A percentile compares a stretch with the other conserved stretches of the same genome.
Evolutionary conservation across 2,797 vertebrate genomes (phyloP).

Genomic region (Sebastes paucispinis): DNA sequence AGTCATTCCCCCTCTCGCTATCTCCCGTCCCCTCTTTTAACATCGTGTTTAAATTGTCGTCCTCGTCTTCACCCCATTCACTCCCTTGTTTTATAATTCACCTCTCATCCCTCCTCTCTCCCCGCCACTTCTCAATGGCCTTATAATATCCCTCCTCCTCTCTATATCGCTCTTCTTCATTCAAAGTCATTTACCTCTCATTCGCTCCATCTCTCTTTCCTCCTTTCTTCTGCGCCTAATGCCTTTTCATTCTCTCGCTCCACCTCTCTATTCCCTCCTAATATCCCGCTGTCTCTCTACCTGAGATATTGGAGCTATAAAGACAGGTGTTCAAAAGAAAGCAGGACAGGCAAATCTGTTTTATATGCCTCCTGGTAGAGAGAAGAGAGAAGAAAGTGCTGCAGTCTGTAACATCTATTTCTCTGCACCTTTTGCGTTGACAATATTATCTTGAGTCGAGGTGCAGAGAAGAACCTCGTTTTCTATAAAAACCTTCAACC

Average conservation of each 20-base stretch:
- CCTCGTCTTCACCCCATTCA: conserved; percentile 59
- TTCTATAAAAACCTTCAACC: conserved; percentile 27
- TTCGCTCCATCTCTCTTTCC: conserved; percentile 58
- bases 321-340: conserved; percentile 76
- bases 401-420: conserved; percentile 41
- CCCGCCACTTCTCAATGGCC: conserved; percentile 47
- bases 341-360: conserved; percentile 63
- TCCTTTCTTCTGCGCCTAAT: conserved; percentile 61
- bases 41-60: conserved; percentile 58
- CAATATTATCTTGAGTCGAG: conserved; percentile 6
- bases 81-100: conserved; percentile 68
- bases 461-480: conserved; percentile 14
- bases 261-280: conserved; percentile 55
- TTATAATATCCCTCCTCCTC: conserved; percentile 59
- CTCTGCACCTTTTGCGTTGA: conserved; percentile 21
- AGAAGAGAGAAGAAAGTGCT: conserved; percentile 20
- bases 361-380: conserved; percentile 59
- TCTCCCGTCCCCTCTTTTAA: conserved; percentile 32
- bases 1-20: neutral
- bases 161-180: conserved; percentile 29
- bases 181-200: conserved; percentile 66
- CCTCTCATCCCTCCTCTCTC: conserved; percentile 50
- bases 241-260: conserved; percentile 58
- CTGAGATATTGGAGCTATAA: conserved; percentile 74
- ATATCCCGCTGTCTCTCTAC: conserved; percentile 62